Base-by-base conservation (phyloP, 2,888 invertebrate species). In the Phengaris alcon region DNA sequence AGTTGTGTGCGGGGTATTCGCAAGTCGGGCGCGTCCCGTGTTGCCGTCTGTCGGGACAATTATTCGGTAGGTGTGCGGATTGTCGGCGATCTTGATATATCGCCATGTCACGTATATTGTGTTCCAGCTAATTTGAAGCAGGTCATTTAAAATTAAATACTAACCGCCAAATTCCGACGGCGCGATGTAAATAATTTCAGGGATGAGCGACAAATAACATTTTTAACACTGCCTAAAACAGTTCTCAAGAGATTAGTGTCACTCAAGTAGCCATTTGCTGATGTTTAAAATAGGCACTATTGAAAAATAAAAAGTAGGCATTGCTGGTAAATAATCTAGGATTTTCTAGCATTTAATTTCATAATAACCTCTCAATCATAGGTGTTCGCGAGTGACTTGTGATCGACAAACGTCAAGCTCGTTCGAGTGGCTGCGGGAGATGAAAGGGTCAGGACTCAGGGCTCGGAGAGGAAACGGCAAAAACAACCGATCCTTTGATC, bases 401-500 rank as follows among this genome's bases (percentile, higher is more conserved):
- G 69, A 70, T 12, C 51, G 59, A 75, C 15, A 48, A 51, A 70
- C 70, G 70, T 13, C n/a, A 48, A 15, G 59, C 15, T 10, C 52
- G 51, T 70, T 70, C 51, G 52, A 72, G 72, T 52, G 52, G 52
- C 68, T 74, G 51, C 51, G 72, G 54, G 73, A 72, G 77, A 73
- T 73, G 73, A 78, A 75, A 76, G 77, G 72, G 69, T 48, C 82
- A 44, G 64, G 64, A 35, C 64, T 64, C 64, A 22, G 64, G 64
- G 35, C 35, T 35, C 35, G 85, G 86, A 84, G 82, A 84, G 84
- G 87, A 87, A 87, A 87, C 88, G 86, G 88, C 88, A 88, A 88
- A 90, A 89, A 81, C 80, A 90, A 86, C 86, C 89, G 87, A 90
- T 89, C 86, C 87, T 88, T 88, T 88, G 87, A 88, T 86, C 86